A percentile compares a stretch with the other conserved stretches of the same genome.
phyloP scores from a whole-genome alignment of 2,797 vertebrate genomes.

The Sciurus carolinensis region DNA sequence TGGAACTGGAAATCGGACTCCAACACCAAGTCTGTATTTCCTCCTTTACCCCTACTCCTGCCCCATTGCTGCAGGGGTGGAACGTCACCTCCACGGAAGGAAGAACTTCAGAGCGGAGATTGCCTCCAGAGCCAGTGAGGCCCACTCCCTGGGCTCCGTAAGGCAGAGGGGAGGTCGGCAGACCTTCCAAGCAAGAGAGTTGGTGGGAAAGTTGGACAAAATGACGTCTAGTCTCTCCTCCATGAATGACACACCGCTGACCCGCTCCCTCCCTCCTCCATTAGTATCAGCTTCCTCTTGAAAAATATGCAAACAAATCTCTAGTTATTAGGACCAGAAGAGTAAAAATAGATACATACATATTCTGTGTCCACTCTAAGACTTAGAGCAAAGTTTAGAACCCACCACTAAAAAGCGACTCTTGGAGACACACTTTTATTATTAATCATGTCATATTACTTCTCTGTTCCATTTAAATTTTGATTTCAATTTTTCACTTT shows the following conservation, averaged over 20 bases:
- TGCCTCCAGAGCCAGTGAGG: neutral
- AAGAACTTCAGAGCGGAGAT: neutral
- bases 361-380: neutral
- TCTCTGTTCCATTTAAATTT: neutral
- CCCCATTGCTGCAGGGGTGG: neutral
- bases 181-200: neutral
- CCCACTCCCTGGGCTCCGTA: accelerated
- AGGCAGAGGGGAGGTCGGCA: neutral
- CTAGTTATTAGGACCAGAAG: neutral
- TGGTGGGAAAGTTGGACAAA: neutral
- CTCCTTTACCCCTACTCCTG: neutral
- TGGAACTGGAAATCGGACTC: neutral
- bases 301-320: neutral
- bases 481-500: neutral
- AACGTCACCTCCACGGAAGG: neutral
- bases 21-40: neutral
- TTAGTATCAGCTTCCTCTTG: neutral
- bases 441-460: neutral
- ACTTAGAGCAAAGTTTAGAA: neutral
- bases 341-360: neutral
- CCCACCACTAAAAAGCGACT: neutral
- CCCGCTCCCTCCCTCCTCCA: neutral
- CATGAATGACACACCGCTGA: neutral
- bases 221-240: neutral
- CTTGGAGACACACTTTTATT: neutral